Evolutionary conservation across 2,888 invertebrate genomes (phyloP), one percentile per base, ranked within the genome.

Genomic region (Perdita meconis): DNA sequence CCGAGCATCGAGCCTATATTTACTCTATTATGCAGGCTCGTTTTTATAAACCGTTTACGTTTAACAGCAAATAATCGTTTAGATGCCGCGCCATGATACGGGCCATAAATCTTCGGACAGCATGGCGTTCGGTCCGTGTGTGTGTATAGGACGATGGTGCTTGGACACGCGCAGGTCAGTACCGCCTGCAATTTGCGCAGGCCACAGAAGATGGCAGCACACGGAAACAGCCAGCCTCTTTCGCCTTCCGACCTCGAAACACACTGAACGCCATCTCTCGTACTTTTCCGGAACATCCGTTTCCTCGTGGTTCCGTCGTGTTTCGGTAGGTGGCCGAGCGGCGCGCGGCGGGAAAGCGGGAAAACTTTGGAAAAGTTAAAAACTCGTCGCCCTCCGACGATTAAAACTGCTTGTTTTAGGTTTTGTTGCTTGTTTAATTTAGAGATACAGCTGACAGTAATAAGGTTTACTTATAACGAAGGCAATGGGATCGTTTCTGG

Each of bases 51-150:
- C 88, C 87, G 88, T 90, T 90, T 89, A 89, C 89, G 90, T 90
- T 92, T 90, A 91, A 90, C 90, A 89, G 90, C 89, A 89, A 91
- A 90, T 92, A 90, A 91, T 91, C 90, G 91, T 89, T 89, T 87
- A 91, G 92, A 92, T 92, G 91, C 91, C 90, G 91, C 89, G 85
- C 85, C 87, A 88, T 86, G 91, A 91, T 91, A 91, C 78, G 79
- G 84, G 81, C 86, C 88, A 91, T 91, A 91, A 91, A 91, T 91
- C 89, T 87, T 80, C 70, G 40, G 51, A 61, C 73, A 82, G 78
- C 82, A 83, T 82, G 85, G 88, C 86, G 86, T 84, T 80, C 81
- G 66, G 63, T 8, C 16, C 36, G 38, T 78, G 76, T 64, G 79
- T 83, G 84, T 84, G 38, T 40, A 40, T 86, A n/a, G n/a, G n/a